A percentile compares a stretch with the other conserved stretches of the same genome.
Conservation (phyloP, 1,140 invertebrate genomes). For the Pseudomyrmex gracilis region DNA sequence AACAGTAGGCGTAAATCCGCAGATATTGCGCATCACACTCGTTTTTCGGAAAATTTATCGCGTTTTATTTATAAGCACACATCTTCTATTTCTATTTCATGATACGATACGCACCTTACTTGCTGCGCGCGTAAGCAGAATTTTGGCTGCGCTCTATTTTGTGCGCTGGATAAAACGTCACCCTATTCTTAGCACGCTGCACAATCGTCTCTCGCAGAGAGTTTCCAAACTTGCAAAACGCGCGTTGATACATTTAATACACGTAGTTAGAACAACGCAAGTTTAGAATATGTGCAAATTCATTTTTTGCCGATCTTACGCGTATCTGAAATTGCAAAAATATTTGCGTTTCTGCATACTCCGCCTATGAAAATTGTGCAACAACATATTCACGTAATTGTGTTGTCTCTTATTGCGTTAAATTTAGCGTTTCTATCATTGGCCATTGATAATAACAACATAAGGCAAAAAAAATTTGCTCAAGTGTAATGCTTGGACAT, state of each 20-base stretch:
- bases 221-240: not conserved
- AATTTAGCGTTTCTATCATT: not conserved
- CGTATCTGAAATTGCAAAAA: not conserved
- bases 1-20: not conserved
- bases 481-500: not conserved
- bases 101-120: not conserved
- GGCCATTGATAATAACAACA: conserved; percentile 7
- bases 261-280: not conserved
- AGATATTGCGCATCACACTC: conserved; percentile 41
- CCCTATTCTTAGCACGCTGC: conserved; percentile 64
- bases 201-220: conserved; percentile 25
- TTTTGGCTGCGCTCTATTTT: conserved; percentile 59
- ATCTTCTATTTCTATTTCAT: conserved; percentile 70
- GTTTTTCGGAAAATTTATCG: conserved; percentile 64
- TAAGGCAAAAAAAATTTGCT: conserved; percentile 6
- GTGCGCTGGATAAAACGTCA: conserved; percentile 61
- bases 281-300: not conserved
- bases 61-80: conserved; percentile 69
- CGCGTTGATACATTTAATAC: not conserved
- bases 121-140: not conserved
- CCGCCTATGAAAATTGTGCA: not conserved
- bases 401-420: conserved; percentile 12
- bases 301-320: not conserved
- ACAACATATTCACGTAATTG: conserved; percentile 3
- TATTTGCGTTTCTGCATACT: not conserved